A percentile compares a stretch with the other conserved stretches of the same genome.
phyloP scores from a whole-genome alignment of 1,140 invertebrate species.

The Diachasmimorpha longicaudata region DNA sequence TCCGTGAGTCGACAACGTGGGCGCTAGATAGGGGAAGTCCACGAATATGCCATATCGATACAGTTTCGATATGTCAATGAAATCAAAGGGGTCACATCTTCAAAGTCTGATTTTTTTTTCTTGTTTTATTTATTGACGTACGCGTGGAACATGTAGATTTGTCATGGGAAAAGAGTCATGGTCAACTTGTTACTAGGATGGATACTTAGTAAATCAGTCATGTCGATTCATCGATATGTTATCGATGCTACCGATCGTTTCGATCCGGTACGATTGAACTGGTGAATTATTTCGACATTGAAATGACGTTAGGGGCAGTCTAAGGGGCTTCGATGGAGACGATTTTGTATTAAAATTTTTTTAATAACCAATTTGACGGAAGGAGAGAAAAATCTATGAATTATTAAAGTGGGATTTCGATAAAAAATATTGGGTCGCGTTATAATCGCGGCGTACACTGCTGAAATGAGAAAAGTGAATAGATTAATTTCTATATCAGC shows the following conservation, averaged over 20 bases:
- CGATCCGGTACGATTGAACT: not conserved
- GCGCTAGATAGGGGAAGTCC: not conserved
- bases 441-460: no score
- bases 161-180: conserved; percentile 25
- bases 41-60: not conserved
- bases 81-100: not conserved
- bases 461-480: no score
- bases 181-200: conserved; percentile 19
- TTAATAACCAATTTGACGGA: no score
- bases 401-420: no score
- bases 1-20: not conserved
- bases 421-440: no score
- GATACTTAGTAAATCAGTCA: conserved; percentile 22
- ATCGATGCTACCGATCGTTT: conserved; percentile 13
- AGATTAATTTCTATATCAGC: no score
- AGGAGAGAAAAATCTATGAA: no score
- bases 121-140: not conserved
- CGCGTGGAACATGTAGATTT: conserved; percentile 4
- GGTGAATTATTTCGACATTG: not conserved
- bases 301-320: not conserved
- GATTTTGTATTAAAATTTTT: no score
- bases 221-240: conserved; percentile 22
- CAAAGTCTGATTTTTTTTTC: not conserved
- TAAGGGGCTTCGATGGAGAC: no score
- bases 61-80: not conserved